Evolutionary conservation across 1,140 invertebrate species (phyloP), one percentile per base, ranked within the genome.

Genomic region (Conus betulinus): DNA sequence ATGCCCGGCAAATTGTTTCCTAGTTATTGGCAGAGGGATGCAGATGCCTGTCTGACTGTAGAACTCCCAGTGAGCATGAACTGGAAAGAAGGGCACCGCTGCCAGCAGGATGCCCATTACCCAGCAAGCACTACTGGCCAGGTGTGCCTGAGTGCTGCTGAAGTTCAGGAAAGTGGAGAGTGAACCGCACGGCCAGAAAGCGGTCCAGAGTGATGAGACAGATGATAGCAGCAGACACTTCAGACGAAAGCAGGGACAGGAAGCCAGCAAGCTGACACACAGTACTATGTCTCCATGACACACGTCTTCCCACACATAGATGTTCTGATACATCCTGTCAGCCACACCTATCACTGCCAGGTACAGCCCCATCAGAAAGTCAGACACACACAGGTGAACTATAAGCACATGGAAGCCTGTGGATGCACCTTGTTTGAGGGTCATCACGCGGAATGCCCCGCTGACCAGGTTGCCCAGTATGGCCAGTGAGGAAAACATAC

Each of bases 261-360:
- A 92, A 87, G 10, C 93, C 93, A 17, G 93, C 93, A 17, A 91
- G 15, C 55, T 89, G 84, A 86, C 93, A 94, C 25, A 85, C 79
- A 5, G 60, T 39, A 57, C 87, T 84, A 5, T 88, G 67, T 87
- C 90, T 88, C 93, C 93, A 93, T 0, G 74, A 15, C 6, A 15
- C 6, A 82, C 53, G 23, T 90, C 92, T 63, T 92, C 52, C 52
- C 88, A 89, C 39, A 39, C 39, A 39, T 39, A 39, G 0, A 39
- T 39, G 39, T 39, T 39, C 39, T 39, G 39, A 39, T 39, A 39
- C 39, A 39, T 39, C 39, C 39, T 39, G 39, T 39, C 39, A 39
- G 39, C 39, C 3, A 39, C 3, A 1, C 39, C 39, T 39, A 39
- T 39, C 39, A 39, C 39, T 39, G 39, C 39, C 39, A 39, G 39